Evolutionary conservation across 2,888 invertebrate species (phyloP).

Genomic region (Tenthredo amoena): DNA sequence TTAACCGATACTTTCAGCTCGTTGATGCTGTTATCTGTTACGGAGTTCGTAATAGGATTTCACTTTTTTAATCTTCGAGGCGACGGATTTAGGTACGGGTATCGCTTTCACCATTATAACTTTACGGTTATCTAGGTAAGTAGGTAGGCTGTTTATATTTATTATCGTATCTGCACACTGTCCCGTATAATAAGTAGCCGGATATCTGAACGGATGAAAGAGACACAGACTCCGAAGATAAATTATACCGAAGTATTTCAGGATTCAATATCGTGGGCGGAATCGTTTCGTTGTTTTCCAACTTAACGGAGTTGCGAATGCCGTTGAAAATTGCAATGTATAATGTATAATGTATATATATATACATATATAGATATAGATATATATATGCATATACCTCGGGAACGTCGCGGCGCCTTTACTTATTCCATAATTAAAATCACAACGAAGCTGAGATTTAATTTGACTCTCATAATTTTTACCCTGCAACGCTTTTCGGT

Average conservation of each 20-base stretch:
- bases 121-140: not conserved
- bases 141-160: not conserved
- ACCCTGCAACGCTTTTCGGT: conserved; percentile 53
- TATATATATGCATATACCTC: not conserved
- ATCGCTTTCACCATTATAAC: not conserved
- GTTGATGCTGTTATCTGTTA: conserved; percentile 26
- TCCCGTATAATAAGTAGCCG: not conserved
- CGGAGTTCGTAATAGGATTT: conserved; percentile 40
- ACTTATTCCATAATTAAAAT: conserved; percentile 71
- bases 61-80: conserved; percentile 8
- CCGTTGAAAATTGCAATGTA: not conserved
- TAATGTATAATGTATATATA: no score
- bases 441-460: conserved; percentile 69
- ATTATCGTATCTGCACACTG: not conserved
- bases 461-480: conserved; percentile 70
- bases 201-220: not conserved
- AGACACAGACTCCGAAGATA: not conserved
- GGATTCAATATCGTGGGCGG: not conserved
- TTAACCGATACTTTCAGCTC: conserved; percentile 45
- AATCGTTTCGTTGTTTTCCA: not conserved
- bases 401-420: conserved; percentile 56
- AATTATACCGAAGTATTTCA: not conserved
- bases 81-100: conserved; percentile 9
- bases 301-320: not conserved
- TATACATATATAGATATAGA: no score